A percentile compares a stretch with the other conserved stretches of the same genome.
These are phyloP conservation scores for Neopelma chrysocephalum DNA, from an alignment of 2,797 vertebrate species.

Conservation along the genomic window DNA sequence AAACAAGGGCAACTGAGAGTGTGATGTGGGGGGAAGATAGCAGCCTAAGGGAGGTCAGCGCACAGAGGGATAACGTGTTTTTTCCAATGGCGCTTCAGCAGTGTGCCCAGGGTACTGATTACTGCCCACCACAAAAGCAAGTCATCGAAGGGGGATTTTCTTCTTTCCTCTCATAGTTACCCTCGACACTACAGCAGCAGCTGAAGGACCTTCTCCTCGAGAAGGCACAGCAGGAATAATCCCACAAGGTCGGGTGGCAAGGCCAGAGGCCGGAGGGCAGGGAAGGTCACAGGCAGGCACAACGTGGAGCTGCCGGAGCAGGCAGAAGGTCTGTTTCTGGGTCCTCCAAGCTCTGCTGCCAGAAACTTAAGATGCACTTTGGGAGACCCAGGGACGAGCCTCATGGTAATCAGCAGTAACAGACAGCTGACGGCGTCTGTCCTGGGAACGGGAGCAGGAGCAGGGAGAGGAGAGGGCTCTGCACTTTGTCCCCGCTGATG, in stretches of 20 bases:
- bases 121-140: constrained; percentile 52
- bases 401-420: neutral
- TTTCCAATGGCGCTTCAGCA: neutral
- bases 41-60: neutral
- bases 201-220: constrained; percentile 26
- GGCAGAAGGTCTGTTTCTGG: constrained; percentile 37
- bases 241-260: constrained; percentile 40
- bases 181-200: constrained; percentile 18
- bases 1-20: neutral
- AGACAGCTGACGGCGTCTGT: neutral
- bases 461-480: neutral
- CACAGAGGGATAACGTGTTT: neutral
- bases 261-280: constrained; percentile 66
- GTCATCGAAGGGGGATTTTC: constrained; percentile 5
- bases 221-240: constrained; percentile 58
- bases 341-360: constrained; percentile 7
- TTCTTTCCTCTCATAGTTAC: neutral
- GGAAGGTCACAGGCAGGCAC: constrained; percentile 35
- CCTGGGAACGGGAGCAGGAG: neutral
- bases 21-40: neutral
- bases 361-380: constrained; percentile 66
- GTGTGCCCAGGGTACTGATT: constrained; percentile 45
- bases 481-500: rapidly evolving
- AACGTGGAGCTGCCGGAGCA: neutral
- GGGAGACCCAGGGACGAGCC: neutral